Evolutionary conservation across 1,140 invertebrate genomes (phyloP), one percentile per base, ranked within the genome.

Genomic region (Heliconius congener): DNA sequence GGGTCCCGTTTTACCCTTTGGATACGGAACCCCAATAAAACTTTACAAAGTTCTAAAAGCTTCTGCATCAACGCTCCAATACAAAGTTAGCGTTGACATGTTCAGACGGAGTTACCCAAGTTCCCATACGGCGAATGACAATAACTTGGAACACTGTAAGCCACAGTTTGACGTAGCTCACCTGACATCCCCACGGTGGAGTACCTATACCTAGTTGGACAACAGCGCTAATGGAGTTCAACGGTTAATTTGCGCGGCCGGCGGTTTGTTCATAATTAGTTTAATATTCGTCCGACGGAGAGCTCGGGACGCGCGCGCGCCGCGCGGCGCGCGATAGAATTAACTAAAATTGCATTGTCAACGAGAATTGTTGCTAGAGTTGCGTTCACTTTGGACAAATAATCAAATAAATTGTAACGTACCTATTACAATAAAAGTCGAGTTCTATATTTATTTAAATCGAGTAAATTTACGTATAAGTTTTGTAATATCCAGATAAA

Each of bases 281-380:
- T 93, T 93, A 91, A 87, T 87, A 88, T 87, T 84, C 88, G 86
- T 76, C 80, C 82, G 76, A 70, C 78, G 37, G 83, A 85, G 79
- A 74, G 82, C 71, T 79, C 83, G 85, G 81, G 81, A 60, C 74
- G 57, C 66, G 75, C 27, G 60, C 79, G 50, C 77, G 82, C 76
- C 82, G 77, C 83, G 84, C 80, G 78, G 82, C 77, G 74, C 80
- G 82, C 86, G 83, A 91, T 88, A 82, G 85, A 90, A 93, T 93
- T 91, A 93, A 89, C 90, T 87, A 83, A 91, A 93, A 93, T 91
- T 93, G 90, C 89, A 92, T 93, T 93, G 90, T 91, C 87, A 87
- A 86, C 86, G 84, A 82, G 84, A 84, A 87, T 86, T 78, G 77
- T 80, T 73, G 75, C 80, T 83, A 79, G 82, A 83, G 74, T 83